phyloP scores from a whole-genome alignment of 1,140 invertebrate genomes.

The Laupala kohalensis region DNA sequence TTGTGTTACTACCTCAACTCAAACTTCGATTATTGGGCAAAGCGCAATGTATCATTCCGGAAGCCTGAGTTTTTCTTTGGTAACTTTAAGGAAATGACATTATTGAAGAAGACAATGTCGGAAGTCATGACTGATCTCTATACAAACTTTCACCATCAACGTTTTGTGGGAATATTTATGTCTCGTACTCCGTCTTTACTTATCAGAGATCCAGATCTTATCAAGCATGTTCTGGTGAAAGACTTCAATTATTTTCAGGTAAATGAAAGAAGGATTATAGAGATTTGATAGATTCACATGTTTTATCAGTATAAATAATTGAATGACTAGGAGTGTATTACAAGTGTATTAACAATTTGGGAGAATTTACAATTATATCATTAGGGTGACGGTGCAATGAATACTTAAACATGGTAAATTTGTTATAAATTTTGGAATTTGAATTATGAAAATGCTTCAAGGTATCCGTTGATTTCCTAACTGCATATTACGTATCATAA shows the following conservation, averaged over 20 bases:
- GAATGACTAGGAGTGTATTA: not conserved
- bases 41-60: slow-evolving; percentile 21
- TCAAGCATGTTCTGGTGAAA: slow-evolving; percentile 31
- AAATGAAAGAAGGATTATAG: slow-evolving; percentile 19
- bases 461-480: too few relatives aligned
- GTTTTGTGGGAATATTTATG: slow-evolving; percentile 10
- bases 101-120: slow-evolving; percentile 17
- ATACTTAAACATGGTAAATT: too few relatives aligned
- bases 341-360: not conserved
- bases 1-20: slow-evolving; percentile 21
- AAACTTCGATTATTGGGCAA: slow-evolving; percentile 25
- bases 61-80: slow-evolving; percentile 32
- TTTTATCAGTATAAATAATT: not conserved
- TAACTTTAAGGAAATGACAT: slow-evolving; percentile 30
- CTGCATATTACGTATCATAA: too few relatives aligned
- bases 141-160: not conserved
- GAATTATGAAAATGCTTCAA: too few relatives aligned
- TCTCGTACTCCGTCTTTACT: slow-evolving; percentile 32
- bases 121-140: slow-evolving; percentile 15
- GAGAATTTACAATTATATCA: too few relatives aligned
- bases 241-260: slow-evolving; percentile 35
- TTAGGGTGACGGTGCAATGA: too few relatives aligned
- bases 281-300: not conserved
- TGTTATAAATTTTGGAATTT: too few relatives aligned
- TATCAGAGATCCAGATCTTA: slow-evolving; percentile 32